Evolutionary conservation across 2,113 vertebrate genomes (phyloP), one percentile per base, ranked within the genome.

Genomic region (Lanius collurio): DNA sequence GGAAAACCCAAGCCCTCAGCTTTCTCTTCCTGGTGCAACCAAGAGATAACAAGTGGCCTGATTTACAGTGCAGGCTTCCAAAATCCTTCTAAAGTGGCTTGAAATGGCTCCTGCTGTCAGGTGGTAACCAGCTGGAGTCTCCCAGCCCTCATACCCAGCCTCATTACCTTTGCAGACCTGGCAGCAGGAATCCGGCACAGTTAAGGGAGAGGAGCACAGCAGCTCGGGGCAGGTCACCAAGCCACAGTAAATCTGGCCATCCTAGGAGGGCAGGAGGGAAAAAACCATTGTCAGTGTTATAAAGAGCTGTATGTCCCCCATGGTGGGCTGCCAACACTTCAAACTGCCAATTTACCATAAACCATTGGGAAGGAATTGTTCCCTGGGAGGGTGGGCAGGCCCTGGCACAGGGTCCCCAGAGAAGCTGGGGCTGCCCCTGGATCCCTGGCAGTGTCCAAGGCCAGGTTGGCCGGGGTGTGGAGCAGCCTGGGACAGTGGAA

Each of bases 171-270:
- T 98, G 98, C 99, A 99, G 87, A 98, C 94, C 93, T 98, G 98
- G 97, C 99, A 99, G 97, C 99, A 99, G 89, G 99, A 98, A 30
- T 98, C 99, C 1, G 98, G 97, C 83, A 98, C 94, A 0, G 97
- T 96, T 6, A 98, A 77, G 1, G 98, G 98, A 8, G 98, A 97
- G 16, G 99, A 97, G 13, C 99, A 99, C 83, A 98, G 95, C 30
- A 99, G 97, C 44, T 98, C 98, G 0, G 98, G 98, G 94, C 99
- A 99, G 35, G 98, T 99, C 97, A 98, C 98, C 98, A 99, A 96
- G 60, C 98, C 99, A 0, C 99, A 99, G 98, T 99, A 99, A 89
- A 99, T 99, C 95, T 99, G 99, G 57, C 99, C 99, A 96, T 99
- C 98, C 99, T 99, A 73, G 47, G 30, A 79, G 75, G 65, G 83